Evolutionary conservation across 2,888 invertebrate genomes (phyloP).

Genomic region (Cotesia congregata): DNA sequence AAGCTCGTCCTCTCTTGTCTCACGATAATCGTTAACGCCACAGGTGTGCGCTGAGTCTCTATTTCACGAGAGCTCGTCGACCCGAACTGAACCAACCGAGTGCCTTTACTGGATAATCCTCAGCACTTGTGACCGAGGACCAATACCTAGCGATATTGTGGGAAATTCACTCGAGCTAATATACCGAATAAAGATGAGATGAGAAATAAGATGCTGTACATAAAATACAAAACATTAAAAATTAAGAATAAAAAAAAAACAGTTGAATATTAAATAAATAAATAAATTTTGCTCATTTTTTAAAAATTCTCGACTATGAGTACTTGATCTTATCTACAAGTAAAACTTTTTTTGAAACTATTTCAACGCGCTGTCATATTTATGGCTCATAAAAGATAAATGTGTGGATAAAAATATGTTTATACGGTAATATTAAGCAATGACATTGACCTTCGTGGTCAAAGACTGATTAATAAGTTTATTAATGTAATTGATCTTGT

Average conservation of each 20-base stretch:
- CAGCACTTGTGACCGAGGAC: constrained; percentile 29
- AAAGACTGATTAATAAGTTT: constrained; percentile 57
- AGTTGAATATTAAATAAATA: no score
- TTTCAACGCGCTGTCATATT: no score
- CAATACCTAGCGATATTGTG: constrained; percentile 14
- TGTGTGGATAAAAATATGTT: no score
- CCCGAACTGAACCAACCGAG: constrained; percentile 22
- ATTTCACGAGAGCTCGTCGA: constrained; percentile 41
- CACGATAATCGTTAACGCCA: constrained; percentile 55
- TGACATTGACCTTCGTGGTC: constrained; percentile 10
- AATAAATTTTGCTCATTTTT: no score
- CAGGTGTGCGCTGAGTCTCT: constrained; percentile 57
- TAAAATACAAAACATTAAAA: constrained; percentile 17
- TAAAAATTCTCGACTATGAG: no score
- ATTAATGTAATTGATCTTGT: constrained; percentile 59
- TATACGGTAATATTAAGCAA: background rate
- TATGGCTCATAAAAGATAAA: no score
- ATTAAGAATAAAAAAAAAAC: background rate
- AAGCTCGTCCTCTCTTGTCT: constrained; percentile 47
- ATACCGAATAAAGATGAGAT: background rate
- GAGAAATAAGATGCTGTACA: constrained; percentile 1
- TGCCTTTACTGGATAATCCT: constrained; percentile 37
- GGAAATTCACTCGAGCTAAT: constrained; percentile 23
- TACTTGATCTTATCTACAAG: no score
- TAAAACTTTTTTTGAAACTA: no score